Conservation (phyloP, 2,888 invertebrate species). For the Hirudinaria manillensis region DNA sequence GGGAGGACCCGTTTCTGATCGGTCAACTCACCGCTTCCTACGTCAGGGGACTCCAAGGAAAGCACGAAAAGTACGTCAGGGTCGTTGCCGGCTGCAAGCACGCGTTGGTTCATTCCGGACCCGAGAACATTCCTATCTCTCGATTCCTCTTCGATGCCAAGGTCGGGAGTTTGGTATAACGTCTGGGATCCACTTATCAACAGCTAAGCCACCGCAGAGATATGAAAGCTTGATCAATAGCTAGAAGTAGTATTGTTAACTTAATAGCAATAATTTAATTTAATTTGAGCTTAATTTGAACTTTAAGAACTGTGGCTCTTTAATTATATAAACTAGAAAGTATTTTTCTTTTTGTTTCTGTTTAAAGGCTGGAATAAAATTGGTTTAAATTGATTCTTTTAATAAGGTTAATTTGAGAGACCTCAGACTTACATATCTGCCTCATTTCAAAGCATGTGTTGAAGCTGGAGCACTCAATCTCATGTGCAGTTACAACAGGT, state of each 20-base stretch:
- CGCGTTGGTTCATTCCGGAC: constrained; percentile 49
- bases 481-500: constrained; percentile 53
- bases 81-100: constrained; percentile 52
- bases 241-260: too few relatives aligned
- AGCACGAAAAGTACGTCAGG: constrained; percentile 43
- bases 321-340: background rate
- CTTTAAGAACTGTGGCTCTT: too few relatives aligned
- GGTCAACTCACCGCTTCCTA: constrained; percentile 45
- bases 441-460: constrained; percentile 47
- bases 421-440: constrained; percentile 47
- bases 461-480: constrained; percentile 48
- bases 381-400: background rate
- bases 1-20: constrained; percentile 50
- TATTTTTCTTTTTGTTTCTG: background rate
- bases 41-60: constrained; percentile 51
- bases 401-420: constrained; percentile 39
- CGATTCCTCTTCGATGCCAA: constrained; percentile 38
- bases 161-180: constrained; percentile 8
- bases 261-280: too few relatives aligned
- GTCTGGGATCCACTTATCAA: too few relatives aligned
- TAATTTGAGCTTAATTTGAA: too few relatives aligned
- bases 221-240: too few relatives aligned
- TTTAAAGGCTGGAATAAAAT: background rate
- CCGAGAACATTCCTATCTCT: constrained; percentile 46
- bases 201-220: too few relatives aligned